A percentile compares a stretch with the other conserved stretches of the same genome.
Conservation (phyloP, 2,888 invertebrate species). For the Saturnia japonica region DNA sequence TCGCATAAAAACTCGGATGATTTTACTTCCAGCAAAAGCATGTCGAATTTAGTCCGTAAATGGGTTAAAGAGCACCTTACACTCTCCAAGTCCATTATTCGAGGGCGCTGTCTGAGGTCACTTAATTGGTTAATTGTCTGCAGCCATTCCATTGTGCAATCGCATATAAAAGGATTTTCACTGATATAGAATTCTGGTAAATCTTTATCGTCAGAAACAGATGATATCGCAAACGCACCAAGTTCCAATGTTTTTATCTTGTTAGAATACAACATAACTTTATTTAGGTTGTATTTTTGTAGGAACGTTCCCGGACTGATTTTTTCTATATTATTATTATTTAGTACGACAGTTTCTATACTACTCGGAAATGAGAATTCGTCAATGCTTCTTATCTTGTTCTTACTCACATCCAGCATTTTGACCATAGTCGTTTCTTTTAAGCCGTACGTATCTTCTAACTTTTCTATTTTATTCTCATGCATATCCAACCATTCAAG, state of each 20-base stretch:
- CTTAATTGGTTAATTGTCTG: constrained; percentile 89
- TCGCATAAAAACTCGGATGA: constrained; percentile 90
- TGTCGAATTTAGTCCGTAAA: constrained; percentile 82
- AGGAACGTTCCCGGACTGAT: constrained; percentile 87
- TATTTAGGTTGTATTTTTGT: constrained; percentile 86
- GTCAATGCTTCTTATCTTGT: constrained; percentile 85
- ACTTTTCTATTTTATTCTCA: constrained; percentile 88
- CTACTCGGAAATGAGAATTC: constrained; percentile 88
- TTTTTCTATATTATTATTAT: constrained; percentile 87
- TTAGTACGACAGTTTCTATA: constrained; percentile 86
- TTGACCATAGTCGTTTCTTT: constrained; percentile 85
- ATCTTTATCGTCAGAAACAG: constrained; percentile 85
- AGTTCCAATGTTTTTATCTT: constrained; percentile 87
- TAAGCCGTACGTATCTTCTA: constrained; percentile 87
- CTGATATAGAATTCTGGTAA: constrained; percentile 90
- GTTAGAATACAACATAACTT: constrained; percentile 90
- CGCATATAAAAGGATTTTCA: constrained; percentile 91
- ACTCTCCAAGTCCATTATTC: constrained; percentile 90
- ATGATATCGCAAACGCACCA: constrained; percentile 85
- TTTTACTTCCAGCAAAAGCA: constrained; percentile 85
- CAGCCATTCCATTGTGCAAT: constrained; percentile 94
- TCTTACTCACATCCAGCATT: constrained; percentile 89
- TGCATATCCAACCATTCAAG: constrained; percentile 92
- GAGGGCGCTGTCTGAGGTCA: constrained; percentile 87
- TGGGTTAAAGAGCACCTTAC: constrained; percentile 90